Percentiles rank a stretch among this genome's conserved stretches.
phyloP scores from a whole-genome alignment of 2,113 vertebrate species.

The Aldabrachelys gigantea region DNA sequence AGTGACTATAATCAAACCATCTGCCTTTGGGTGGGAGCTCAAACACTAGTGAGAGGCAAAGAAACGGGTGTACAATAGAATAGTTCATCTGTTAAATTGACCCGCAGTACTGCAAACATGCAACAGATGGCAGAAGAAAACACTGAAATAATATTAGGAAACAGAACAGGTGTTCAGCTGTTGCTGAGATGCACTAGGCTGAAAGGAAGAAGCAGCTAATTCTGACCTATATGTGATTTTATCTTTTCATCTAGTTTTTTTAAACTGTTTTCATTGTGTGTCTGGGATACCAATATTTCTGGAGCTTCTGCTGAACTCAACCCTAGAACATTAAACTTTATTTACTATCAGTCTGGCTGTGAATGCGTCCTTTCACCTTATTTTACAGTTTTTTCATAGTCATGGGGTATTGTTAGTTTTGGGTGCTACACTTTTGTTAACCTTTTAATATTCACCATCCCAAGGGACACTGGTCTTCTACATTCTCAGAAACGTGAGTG shows the following conservation, averaged over 20 bases:
- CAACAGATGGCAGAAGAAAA: constrained; percentile 65
- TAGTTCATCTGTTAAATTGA: fast-evolving
- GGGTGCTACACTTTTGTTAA: background rate
- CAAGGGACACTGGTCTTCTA: background rate
- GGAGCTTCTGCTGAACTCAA: background rate
- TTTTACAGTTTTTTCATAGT: background rate
- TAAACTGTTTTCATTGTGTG: background rate
- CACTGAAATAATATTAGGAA: constrained; percentile 4
- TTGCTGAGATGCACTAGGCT: fast-evolving
- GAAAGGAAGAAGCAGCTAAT: background rate
- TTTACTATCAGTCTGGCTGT: background rate
- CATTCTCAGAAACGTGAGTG: background rate
- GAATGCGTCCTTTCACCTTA: constrained; percentile 1
- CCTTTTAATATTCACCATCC: background rate
- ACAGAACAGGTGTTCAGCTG: background rate
- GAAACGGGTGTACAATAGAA: fast-evolving
- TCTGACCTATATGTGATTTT: background rate
- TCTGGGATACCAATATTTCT: background rate
- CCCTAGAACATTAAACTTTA: background rate
- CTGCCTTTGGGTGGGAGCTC: background rate
- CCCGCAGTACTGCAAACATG: constrained; percentile 30
- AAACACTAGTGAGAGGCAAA: fast-evolving
- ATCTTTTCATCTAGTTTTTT: background rate
- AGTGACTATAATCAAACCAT: background rate
- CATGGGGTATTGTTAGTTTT: background rate